Evolutionary conservation across 2,113 vertebrate genomes (phyloP), one percentile per base, ranked within the genome.

Genomic region (Ceratotherium simum): DNA sequence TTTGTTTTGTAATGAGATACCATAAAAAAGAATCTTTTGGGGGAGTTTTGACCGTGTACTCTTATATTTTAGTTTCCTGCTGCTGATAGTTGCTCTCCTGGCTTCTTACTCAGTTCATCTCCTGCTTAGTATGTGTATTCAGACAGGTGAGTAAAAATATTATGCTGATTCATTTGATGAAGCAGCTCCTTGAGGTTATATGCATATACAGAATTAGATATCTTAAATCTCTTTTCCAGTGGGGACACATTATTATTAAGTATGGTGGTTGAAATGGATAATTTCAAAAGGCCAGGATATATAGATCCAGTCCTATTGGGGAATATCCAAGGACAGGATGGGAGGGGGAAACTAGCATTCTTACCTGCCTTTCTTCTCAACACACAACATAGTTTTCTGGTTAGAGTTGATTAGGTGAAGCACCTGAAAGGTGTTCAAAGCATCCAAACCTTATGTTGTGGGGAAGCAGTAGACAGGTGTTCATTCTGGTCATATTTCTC

Each of bases 91-190:
- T 79, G 99, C 99, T 82, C 90, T 98, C 94, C 97, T 99, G 97
- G 99, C 99, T 87, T 97, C 98, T 42, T 99, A 99, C 90, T 99
- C 99, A 54, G 99, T 99, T 83, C 99, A 99, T 96, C 99, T 99
- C 31, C 99, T 99, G 82, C 99, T 99, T 76, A 99, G 98, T 92
- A 98, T 99, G 98, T 99, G 99, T 98, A 99, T 99, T 97, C 99
- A 99, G 96, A 99, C 99, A 98, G 99, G 99, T 99, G 98, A 99
- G 99, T 98, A 93, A 42, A 91, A 91, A 93, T 1, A 25, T 17
- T 91, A 69, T 36, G 2, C 75, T 33, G 14, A 75, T 76, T 94
- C 48, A 75, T 78, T 67, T 79, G 79, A 42, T 70, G 29, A 91
- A 86, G 56, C 23, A 39, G 4, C 8, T 36, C 6, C 20, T 85